A percentile compares a stretch with the other conserved stretches of the same genome.
Conservation (phyloP, 37 sponge, comb jelly and placozoan species). For the Petrosia ficiformis region DNA sequence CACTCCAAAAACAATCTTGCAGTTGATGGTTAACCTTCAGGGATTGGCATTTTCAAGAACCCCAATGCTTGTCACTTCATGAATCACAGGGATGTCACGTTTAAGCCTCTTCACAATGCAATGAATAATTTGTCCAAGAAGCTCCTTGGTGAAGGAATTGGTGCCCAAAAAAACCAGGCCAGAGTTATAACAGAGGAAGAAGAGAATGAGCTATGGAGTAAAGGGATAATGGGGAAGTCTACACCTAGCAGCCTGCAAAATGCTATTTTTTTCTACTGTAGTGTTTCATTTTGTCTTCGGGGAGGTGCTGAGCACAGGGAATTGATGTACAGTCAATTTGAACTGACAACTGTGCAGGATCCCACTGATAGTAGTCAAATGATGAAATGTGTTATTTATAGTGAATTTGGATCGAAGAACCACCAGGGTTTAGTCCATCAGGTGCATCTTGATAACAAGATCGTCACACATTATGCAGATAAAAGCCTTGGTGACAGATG, state of each 20-base stretch:
- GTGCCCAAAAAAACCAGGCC: background rate
- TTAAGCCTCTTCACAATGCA: slow-evolving; percentile 1
- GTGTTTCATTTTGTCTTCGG: background rate
- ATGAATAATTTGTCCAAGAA: background rate
- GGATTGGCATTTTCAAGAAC: background rate
- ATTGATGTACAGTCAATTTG: background rate
- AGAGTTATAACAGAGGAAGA: background rate
- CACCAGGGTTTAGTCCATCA: no score
- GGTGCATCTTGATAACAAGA: slow-evolving; percentile 1
- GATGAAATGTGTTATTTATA: background rate
- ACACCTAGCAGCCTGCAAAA: background rate
- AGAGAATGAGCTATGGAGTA: background rate
- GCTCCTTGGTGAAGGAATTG: background rate
- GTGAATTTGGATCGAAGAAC: slow-evolving; percentile 1
- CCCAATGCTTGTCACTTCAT: slow-evolving; percentile 1
- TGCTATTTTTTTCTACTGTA: slow-evolving; percentile 9
- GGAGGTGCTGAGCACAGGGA: background rate
- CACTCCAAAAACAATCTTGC: slow-evolving; percentile 1
- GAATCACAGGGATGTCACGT: background rate
- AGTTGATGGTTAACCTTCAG: background rate
- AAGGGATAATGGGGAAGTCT: background rate
- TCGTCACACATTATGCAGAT: slow-evolving; percentile 1
- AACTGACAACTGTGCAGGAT: background rate
- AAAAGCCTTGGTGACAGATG: background rate
- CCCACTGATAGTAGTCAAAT: background rate